Evolutionary conservation across 2,888 invertebrate genomes (phyloP), one percentile per base, ranked within the genome.

Genomic region (Drosophila melanocephala): DNA sequence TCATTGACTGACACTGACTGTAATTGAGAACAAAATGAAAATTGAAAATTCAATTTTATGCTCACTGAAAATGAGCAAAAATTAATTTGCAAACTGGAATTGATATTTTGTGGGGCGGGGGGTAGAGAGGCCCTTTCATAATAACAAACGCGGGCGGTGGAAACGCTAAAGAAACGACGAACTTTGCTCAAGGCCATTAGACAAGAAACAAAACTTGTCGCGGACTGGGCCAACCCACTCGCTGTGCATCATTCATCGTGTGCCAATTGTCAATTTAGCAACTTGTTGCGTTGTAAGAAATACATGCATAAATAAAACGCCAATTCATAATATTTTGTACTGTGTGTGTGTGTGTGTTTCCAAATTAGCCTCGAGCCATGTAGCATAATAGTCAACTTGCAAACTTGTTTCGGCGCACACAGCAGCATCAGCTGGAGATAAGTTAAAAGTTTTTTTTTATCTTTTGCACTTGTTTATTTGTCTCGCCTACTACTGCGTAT

Each of bases 381-480:
- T 57, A 76, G 59, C 77, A 76, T 80, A 72, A 80, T 80, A 76
- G 72, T 64, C 64, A 73, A 60, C 63, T 14, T 50, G 51, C 51
- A 72, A 81, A 82, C 79, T 82, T 72, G 82, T 82, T 81, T 81
- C 44, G 39, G 50, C 44, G 39, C 35, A 63, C 67, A 35, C n/a
- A n/a, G 52, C 55, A 55, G 53, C 53, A 53, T 69, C 75, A 59
- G 60, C 50, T 76, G 64, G 35, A 77, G 79, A 81, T 81, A 79
- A 68, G 26, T 63, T 77, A n/a, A 63, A 66, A 0, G 65, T 77
- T 72, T 81, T 47, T 47, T 47, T 47, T 47, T 72, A 65, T 68
- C 70, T 37, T 66, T 65, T 74, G 75, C 82, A 81, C 67, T 77
- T 81, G 81, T 61, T 75, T 78, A 68, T 71, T 80, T 68, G 56